A percentile compares a stretch with the other conserved stretches of the same genome.
Evolutionary conservation across 2,797 vertebrate species (phyloP).

Genomic region (Syncerus caffer): DNA sequence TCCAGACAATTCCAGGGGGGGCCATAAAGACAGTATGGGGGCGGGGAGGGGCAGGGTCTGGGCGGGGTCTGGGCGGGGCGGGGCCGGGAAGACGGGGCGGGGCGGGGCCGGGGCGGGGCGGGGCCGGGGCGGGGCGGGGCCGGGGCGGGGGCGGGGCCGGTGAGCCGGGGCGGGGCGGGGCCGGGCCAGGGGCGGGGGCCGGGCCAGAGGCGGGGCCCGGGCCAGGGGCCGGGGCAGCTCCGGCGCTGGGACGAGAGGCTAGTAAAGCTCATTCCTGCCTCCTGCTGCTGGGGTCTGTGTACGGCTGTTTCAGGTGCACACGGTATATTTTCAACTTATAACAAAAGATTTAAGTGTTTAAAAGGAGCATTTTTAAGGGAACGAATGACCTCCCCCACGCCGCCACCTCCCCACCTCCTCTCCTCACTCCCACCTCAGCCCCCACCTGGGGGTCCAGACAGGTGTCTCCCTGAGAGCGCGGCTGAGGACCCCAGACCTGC

Average conservation of each 20-base stretch:
- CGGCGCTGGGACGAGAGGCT: rapidly evolving
- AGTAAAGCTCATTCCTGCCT: rapidly evolving
- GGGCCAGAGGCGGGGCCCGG: too few species aligned
- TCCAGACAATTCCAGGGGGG: neutral
- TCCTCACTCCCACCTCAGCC: neutral
- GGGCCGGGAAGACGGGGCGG: too few species aligned
- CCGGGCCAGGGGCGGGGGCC: too few species aligned
- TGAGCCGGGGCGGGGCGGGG: too few species aligned
- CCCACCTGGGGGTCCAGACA: neutral
- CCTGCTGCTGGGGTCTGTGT: rapidly evolving
- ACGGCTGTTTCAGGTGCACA: neutral
- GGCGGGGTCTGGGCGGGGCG: too few species aligned
- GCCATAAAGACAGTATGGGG: too few species aligned
- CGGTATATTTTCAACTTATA: neutral
- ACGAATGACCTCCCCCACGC: too few species aligned
- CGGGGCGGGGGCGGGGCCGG: too few species aligned
- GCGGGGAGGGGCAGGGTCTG: too few species aligned
- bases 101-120: too few species aligned
- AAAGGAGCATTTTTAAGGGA: neutral
- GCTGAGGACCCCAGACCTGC: neutral
- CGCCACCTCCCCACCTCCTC: neutral
- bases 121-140: too few species aligned
- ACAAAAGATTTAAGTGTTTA: neutral
- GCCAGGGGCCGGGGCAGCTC: too few species aligned
- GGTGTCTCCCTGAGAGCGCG: rapidly evolving